Conservation (phyloP, 2,113 vertebrate species). For the Ramphastos sulfuratus region DNA sequence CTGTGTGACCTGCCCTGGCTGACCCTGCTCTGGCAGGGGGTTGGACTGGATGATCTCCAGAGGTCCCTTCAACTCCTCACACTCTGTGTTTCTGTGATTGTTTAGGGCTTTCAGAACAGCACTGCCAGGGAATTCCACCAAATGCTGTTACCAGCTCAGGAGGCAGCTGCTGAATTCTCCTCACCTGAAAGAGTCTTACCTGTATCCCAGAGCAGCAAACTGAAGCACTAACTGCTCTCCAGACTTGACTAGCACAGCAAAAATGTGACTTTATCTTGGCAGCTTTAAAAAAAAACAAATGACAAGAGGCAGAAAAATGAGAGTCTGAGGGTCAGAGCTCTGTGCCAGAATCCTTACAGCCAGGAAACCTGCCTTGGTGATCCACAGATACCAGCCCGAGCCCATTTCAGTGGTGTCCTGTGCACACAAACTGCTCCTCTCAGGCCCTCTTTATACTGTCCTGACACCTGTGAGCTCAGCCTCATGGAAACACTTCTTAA, state of each 20-base stretch:
- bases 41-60: too few relatives aligned
- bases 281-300: background rate
- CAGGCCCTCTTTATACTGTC: too few relatives aligned
- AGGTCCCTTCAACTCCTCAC: too few relatives aligned
- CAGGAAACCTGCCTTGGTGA: fast-evolving
- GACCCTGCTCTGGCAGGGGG: too few relatives aligned
- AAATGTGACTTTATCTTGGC: background rate
- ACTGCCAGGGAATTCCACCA: background rate
- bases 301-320: background rate
- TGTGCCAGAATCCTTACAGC: background rate
- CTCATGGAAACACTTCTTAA: background rate
- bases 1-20: too few relatives aligned
- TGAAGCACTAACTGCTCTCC: background rate
- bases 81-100: too few relatives aligned
- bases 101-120: background rate
- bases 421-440: background rate
- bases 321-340: background rate
- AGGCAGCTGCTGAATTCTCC: background rate
- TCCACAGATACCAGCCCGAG: background rate
- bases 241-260: background rate
- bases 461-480: background rate
- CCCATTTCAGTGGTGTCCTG: background rate
- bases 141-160: background rate
- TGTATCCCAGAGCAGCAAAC: background rate
- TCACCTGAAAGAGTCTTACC: background rate